Conservation (phyloP, 2,113 vertebrate species). For the Gallinago media region DNA sequence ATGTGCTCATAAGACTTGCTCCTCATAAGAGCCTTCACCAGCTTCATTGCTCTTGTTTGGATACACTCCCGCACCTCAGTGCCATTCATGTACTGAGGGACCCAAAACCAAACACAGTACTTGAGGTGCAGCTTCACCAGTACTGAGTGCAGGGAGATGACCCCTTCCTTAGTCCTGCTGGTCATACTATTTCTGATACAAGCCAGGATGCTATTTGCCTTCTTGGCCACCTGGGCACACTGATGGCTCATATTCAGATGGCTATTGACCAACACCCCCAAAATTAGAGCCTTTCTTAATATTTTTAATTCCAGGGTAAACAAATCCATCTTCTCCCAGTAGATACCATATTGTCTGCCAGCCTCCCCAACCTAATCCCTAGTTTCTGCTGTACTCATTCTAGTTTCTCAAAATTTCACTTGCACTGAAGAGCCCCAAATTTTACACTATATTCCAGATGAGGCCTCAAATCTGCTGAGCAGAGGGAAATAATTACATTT, state of each 20-base stretch:
- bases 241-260: neutral
- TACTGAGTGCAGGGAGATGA: fast-evolving
- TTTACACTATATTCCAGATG: neutral
- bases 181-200: neutral
- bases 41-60: neutral
- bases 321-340: neutral
- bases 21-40: neutral
- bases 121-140: neutral
- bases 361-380: neutral
- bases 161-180: neutral
- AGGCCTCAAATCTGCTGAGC: neutral
- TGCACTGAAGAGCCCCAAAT: neutral
- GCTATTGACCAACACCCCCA: neutral
- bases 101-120: neutral
- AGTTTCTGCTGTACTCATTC: neutral
- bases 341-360: neutral
- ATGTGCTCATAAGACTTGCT: neutral
- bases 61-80: neutral
- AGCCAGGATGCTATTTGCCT: neutral
- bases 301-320: neutral
- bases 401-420: neutral
- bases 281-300: neutral
- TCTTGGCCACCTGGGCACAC: neutral
- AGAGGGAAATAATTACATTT: neutral
- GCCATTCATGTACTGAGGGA: neutral